Base-by-base conservation (phyloP, 2,888 invertebrate species). In the Sericinus montela region DNA sequence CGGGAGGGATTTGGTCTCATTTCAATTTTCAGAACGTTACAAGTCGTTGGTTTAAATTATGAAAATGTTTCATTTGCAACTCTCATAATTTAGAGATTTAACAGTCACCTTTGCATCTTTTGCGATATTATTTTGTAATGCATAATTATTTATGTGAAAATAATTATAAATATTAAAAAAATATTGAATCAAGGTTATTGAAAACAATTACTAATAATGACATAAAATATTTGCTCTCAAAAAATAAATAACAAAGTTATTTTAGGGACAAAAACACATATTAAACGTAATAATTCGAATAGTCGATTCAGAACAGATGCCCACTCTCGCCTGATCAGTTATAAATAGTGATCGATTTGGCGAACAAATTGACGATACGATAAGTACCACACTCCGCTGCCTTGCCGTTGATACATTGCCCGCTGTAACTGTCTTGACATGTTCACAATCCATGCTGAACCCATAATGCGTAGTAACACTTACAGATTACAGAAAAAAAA, bases 311-410 rank as follows among this genome's bases (percentile, higher is more conserved):
- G 30, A 41, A 29, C 30, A 41, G 41, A 41, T 30, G 41, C 41
- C 41, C 41, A 7, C n/a, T 40, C 39, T 14, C 9, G 41, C n/a
- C n/a, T 8, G 41, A 29, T 14, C 30, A 65, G 67, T 63, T 83
- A 82, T 79, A 82, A 83, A 83, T 82, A 84, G 81, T 80, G 73
- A 80, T 82, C 70, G 72, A 80, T 78, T 82, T 82, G 81, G 80
- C 81, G 69, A 65, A 66, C 69, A 71, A 75, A 75, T 78, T 74
- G 73, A 72, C 70, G 71, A 62, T 64, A 63, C 67, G 66, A 60
- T 61, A 66, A 62, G 67, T 65, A 63, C 60, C 57, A 63, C 54
- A 45, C 45, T 51, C 36, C 44, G 44, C 30, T 48, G 52, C 48
- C 36, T 55, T 39, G 40, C 48, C 55, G 52, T 54, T 49, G 52